A percentile compares a stretch with the other conserved stretches of the same genome.
These are phyloP conservation scores for Rhopalosiphum padi DNA, from an alignment of 1,140 invertebrate genomes.

Conservation along the genomic window DNA sequence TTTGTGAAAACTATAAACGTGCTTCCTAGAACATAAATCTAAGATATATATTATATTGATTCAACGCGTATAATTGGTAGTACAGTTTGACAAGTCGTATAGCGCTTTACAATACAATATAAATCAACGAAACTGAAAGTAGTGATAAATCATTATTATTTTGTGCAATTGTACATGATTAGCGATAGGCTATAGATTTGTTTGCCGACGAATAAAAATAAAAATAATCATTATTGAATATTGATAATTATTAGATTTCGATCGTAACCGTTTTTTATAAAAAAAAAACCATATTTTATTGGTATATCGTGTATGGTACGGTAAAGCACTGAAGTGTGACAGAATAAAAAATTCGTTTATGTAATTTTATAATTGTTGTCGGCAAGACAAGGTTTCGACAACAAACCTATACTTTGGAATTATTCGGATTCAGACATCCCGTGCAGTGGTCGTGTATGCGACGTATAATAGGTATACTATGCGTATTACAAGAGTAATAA, in stretches of 20 bases:
- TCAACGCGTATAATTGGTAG: neutral
- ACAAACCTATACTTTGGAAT: neutral
- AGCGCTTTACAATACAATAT: neutral
- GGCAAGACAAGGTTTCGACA: neutral
- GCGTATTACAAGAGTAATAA: neutral
- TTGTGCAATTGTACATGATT: neutral
- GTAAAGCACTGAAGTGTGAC: neutral
- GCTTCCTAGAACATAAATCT: conserved; percentile 34
- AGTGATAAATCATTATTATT: conserved; percentile 1
- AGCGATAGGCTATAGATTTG: neutral
- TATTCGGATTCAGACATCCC: neutral
- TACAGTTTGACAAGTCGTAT: neutral
- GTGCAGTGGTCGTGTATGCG: neutral
- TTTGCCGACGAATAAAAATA: neutral
- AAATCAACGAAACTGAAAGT: neutral
- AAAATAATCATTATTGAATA: neutral
- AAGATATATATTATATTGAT: neutral
- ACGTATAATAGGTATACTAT: no score
- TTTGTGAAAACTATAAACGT: conserved; percentile 38
- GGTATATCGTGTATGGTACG: neutral
- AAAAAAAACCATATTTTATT: neutral
- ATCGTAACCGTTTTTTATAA: neutral
- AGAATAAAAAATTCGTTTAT: neutral
- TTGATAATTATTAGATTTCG: neutral
- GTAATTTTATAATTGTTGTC: no score